Conservation (phyloP, 2,113 vertebrate genomes). For the Orycteropus afer region DNA sequence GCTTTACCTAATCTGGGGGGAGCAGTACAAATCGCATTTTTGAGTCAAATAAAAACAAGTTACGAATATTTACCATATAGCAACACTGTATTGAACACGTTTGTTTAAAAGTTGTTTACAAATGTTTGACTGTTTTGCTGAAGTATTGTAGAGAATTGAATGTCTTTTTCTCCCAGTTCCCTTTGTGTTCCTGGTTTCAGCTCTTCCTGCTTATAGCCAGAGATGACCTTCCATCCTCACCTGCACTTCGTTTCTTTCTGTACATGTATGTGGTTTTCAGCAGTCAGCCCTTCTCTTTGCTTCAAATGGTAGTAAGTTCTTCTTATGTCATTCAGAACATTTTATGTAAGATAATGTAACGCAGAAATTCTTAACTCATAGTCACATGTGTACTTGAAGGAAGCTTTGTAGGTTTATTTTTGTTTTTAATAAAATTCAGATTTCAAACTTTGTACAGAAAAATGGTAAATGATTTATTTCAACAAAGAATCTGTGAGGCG, state of each 20-base stretch:
- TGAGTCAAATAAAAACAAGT: conserved; percentile 65
- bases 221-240: conserved; percentile 59
- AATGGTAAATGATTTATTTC: conserved; percentile 78
- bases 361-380: conserved; percentile 80
- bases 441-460: conserved; percentile 81
- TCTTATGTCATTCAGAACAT: conserved; percentile 74
- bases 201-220: conserved; percentile 13
- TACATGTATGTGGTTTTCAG: conserved; percentile 61
- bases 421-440: conserved; percentile 83
- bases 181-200: conserved; percentile 70
- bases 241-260: conserved; percentile 31
- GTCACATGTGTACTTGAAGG: conserved; percentile 77
- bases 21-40: conserved; percentile 35
- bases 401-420: conserved; percentile 76
- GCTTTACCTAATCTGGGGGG: conserved; percentile 28
- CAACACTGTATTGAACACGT: conserved; percentile 65
- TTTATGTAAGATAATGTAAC: conserved; percentile 83
- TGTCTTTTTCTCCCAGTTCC: conserved; percentile 62
- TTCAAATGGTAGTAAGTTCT: conserved; percentile 43
- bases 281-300: conserved; percentile 37
- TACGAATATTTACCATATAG: conserved; percentile 64
- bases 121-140: conserved; percentile 74
- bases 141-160: conserved; percentile 68
- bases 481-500: conserved; percentile 69
- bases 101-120: conserved; percentile 81